These are phyloP conservation scores for Lasioglossum calceatum DNA, from an alignment of 2,888 invertebrate species.

Conservation along the genomic window DNA sequence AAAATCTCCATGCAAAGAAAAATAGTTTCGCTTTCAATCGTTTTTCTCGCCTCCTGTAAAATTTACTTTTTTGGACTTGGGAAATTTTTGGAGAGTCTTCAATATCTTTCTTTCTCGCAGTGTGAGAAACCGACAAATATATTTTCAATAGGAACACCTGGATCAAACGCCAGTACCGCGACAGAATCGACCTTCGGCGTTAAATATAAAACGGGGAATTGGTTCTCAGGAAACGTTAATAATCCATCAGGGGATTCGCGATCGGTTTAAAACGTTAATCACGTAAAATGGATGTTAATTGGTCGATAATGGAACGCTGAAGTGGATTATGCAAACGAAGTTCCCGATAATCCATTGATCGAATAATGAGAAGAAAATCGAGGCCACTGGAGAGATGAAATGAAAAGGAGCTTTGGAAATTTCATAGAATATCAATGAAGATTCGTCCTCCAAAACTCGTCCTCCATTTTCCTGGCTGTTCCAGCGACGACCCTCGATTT, in stretches of 20 bases:
- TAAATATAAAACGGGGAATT: slow-evolving; percentile 23
- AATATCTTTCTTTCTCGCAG: too few relatives aligned
- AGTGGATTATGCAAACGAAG: background rate
- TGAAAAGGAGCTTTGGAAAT: background rate
- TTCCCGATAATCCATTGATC: slow-evolving; percentile 9
- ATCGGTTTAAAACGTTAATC: background rate
- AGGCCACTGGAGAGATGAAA: background rate
- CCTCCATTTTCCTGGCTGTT: slow-evolving; percentile 50
- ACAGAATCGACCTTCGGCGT: background rate
- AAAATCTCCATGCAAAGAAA: too few relatives aligned
- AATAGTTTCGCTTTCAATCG: too few relatives aligned
- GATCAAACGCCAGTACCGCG: background rate
- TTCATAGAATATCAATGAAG: background rate
- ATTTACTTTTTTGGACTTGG: too few relatives aligned
- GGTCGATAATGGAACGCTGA: background rate
- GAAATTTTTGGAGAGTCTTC: too few relatives aligned
- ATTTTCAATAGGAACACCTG: background rate
- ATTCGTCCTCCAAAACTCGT: slow-evolving; percentile 13
- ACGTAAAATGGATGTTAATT: background rate
- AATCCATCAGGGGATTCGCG: background rate
- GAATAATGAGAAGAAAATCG: background rate
- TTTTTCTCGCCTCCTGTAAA: too few relatives aligned
- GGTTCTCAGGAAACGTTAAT: slow-evolving; percentile 25
- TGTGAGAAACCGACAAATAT: background rate
- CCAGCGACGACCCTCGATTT: slow-evolving; percentile 44